Evolutionary conservation across 2,888 invertebrate species (phyloP).

Genomic region (Crossocerus cetratus): DNA sequence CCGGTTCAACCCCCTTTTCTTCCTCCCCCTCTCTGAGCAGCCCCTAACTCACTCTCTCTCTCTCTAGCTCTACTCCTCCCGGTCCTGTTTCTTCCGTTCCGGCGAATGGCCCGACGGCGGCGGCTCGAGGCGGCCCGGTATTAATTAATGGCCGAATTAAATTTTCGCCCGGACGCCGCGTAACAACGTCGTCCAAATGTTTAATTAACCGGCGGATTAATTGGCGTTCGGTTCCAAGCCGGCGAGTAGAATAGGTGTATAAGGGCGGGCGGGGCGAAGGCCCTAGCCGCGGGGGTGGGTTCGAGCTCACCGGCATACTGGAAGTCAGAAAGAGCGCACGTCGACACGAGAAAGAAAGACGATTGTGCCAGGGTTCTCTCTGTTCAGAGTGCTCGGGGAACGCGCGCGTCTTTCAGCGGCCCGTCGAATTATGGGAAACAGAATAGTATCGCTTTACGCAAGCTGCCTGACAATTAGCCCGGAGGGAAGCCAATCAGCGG

Average conservation of each 20-base stretch:
- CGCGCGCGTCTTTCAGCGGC: too few relatives aligned
- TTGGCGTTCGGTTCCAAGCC: conserved; percentile 35
- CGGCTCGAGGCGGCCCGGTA: conserved; percentile 32
- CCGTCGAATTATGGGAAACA: too few relatives aligned
- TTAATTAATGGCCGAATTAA: conserved; percentile 50
- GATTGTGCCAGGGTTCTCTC: not conserved
- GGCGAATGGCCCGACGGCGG: conserved; percentile 5
- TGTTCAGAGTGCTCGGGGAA: too few relatives aligned
- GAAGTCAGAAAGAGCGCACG: not conserved
- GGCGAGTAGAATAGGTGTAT: not conserved
- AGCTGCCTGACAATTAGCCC: too few relatives aligned
- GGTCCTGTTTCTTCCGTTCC: not conserved
- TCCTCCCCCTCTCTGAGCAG: not conserved
- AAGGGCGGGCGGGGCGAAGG: not conserved
- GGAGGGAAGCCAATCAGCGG: too few relatives aligned
- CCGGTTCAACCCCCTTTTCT: not conserved
- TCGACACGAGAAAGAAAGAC: not conserved
- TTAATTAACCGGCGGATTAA: conserved; percentile 50
- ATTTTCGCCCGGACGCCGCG: conserved; percentile 41
- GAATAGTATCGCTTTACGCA: too few relatives aligned
- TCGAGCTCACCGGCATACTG: too few relatives aligned
- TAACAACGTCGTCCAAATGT: conserved; percentile 43
- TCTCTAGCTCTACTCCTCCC: not conserved
- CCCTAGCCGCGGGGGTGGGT: too few relatives aligned
- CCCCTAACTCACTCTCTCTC: not conserved